Conservation (phyloP, 2,888 invertebrate species). For the Megastigmus dorsalis region DNA sequence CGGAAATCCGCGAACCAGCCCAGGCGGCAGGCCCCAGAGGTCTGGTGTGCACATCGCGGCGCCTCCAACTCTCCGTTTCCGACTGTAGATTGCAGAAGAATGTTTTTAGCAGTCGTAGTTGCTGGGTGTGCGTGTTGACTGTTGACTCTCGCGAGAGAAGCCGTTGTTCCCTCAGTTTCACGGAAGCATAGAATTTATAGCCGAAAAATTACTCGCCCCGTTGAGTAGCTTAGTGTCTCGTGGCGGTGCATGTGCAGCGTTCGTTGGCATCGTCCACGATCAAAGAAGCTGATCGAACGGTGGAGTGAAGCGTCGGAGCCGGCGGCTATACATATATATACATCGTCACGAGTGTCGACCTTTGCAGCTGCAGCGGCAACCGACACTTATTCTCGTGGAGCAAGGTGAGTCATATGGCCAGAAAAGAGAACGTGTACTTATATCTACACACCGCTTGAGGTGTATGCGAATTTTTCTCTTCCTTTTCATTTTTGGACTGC, state of each 20-base stretch:
- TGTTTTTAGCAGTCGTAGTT: conserved; percentile 23
- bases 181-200: background rate
- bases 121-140: conserved; percentile 41
- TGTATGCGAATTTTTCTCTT: too few species aligned
- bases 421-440: too few species aligned
- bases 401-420: too few species aligned
- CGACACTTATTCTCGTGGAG: too few species aligned
- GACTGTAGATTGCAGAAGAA: too few species aligned
- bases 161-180: background rate
- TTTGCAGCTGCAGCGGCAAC: too few species aligned
- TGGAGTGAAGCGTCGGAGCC: background rate
- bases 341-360: background rate
- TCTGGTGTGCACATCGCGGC: conserved; percentile 4
- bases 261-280: background rate
- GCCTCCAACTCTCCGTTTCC: background rate
- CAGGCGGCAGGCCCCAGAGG: too few species aligned
- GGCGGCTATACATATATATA: background rate
- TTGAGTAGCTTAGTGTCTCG: too few species aligned
- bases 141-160: too few species aligned
- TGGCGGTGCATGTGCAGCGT: background rate
- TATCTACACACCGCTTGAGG: too few species aligned
- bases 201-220: background rate
- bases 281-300: background rate
- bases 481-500: too few species aligned
- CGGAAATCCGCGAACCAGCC: background rate